phyloP scores from a whole-genome alignment of 1,140 invertebrate species.

The Watersipora subatra region DNA sequence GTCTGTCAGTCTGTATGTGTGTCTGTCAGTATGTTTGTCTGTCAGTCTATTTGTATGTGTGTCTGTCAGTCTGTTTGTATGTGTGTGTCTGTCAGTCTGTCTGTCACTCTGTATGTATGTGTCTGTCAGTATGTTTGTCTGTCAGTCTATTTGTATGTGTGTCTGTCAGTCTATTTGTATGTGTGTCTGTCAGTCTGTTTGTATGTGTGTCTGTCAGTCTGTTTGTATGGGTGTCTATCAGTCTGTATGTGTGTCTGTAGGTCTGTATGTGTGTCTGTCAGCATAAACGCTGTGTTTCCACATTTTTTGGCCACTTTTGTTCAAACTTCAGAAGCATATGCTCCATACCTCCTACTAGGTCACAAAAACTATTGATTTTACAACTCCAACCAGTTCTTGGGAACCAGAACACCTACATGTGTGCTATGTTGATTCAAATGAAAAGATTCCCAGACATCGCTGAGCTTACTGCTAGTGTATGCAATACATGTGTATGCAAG shows the following conservation, averaged over 20 bases:
- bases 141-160: constrained; percentile 4
- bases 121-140: constrained; percentile 3
- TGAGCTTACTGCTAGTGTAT: too few species aligned
- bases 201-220: constrained; percentile 4
- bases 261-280: constrained; percentile 3
- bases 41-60: constrained; percentile 8
- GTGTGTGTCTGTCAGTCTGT: constrained; percentile 9
- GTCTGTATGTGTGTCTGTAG: constrained; percentile 5
- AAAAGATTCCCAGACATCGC: too few species aligned
- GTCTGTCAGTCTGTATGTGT: too few species aligned
- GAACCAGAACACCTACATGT: too few species aligned
- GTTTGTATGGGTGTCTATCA: constrained; percentile 8
- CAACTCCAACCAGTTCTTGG: too few species aligned
- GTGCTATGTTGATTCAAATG: too few species aligned
- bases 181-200: constrained; percentile 6
- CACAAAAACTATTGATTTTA: too few species aligned
- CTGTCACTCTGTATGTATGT: background rate
- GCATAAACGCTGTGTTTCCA: background rate
- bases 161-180: constrained; percentile 6
- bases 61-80: too few species aligned
- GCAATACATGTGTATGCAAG: too few species aligned
- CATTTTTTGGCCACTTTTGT: too few species aligned
- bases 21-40: constrained; percentile 6
- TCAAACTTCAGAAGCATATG: too few species aligned
- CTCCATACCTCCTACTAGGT: too few species aligned